phyloP scores from a whole-genome alignment of 2,797 vertebrate species.

The Nothura maculosa region DNA sequence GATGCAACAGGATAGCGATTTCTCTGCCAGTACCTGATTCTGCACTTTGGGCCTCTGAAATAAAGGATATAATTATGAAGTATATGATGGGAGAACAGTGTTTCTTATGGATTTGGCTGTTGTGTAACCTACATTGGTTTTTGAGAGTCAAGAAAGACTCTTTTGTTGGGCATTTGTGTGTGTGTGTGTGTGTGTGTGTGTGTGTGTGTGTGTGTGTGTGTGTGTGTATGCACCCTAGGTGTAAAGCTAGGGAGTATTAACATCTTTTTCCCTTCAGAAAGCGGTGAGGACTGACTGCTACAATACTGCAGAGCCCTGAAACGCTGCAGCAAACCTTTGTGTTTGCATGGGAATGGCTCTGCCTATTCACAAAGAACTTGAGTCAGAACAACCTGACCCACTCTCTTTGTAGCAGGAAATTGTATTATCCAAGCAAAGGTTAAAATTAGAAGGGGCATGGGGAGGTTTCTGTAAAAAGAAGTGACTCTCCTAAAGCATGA shows the following conservation, averaged over 20 bases:
- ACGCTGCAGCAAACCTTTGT: neutral
- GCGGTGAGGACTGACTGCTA: rapidly evolving
- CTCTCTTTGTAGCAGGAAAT: slow-evolving; percentile 22
- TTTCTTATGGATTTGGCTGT: neutral
- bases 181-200: too few relatives aligned
- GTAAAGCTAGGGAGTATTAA: neutral
- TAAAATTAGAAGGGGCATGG: slow-evolving; percentile 43
- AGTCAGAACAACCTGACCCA: neutral
- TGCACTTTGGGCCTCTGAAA: neutral
- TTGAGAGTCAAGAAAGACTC: neutral
- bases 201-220: too few relatives aligned
- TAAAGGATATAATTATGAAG: neutral
- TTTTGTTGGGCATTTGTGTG: neutral
- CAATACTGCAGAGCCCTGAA: neutral
- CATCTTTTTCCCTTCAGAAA: neutral
- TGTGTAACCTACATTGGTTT: neutral
- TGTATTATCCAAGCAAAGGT: slow-evolving; percentile 34
- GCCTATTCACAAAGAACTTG: neutral
- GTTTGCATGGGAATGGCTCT: neutral
- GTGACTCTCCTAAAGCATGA: slow-evolving; percentile 25
- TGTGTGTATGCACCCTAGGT: too few relatives aligned
- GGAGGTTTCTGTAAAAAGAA: neutral
- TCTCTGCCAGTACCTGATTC: rapidly evolving
- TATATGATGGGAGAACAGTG: neutral
- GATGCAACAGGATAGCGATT: neutral